Base-by-base conservation (phyloP, 2,888 invertebrate species). In the Drosophila recens region DNA sequence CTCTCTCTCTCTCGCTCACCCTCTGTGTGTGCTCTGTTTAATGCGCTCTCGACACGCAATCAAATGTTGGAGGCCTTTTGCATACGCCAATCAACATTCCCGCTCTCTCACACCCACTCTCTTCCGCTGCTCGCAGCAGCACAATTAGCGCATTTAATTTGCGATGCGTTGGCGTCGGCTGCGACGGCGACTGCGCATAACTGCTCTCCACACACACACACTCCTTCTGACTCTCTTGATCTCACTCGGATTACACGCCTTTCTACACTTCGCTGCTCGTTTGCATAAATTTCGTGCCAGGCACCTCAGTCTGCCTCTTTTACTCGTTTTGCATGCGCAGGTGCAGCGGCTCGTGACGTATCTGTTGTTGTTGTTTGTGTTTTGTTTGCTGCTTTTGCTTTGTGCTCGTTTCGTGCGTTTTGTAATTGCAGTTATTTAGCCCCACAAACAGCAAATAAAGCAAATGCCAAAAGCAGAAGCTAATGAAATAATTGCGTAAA, bases 191-290 rank as follows among this genome's bases (percentile, higher is more conserved):
- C 48, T 27, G 30, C 42, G 8, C 17, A 4, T 17, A 9, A n/a
- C 10, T 48, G 38, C 40, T 42, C 27, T 33, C 40, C 49, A 51
- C 54, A 20, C 20, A 51, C 54, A 20, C 20, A 38, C 43, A 20
- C 43, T 11, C 30, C 45, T 54, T 30, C 8, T 42, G 53, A 9
- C 43, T 23, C 20, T 27, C 33, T 20, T 46, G 20, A 30, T 49
- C 58, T 56, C 59, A 34, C 30, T 52, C 61, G 61, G 51, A 46
- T 76, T 75, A 73, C 72, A 81, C 87, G 90, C 89, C 85, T 90
- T 82, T 89, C 82, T 84, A 90, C 90, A 90, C 86, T 90, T 90
- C 90, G 85, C 82, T 90, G 89, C 90, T 87, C 90, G 86, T 89
- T 87, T 87, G 90, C 86, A 87, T 87, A 87, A 90, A 90, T 87